Evolutionary conservation across 2,797 vertebrate species (phyloP).

Genomic region (Falco naumanni): DNA sequence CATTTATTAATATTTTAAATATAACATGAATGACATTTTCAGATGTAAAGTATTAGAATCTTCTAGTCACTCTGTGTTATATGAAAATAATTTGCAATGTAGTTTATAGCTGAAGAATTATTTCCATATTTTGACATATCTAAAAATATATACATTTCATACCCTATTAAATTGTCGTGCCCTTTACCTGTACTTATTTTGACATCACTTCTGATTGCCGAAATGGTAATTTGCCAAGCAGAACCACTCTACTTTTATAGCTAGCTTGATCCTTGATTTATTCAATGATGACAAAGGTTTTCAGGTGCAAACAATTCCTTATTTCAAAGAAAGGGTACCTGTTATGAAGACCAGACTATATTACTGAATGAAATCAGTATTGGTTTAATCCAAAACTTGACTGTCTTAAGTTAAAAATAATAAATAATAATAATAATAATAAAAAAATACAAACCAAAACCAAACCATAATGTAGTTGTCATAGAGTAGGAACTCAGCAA

Average conservation of each 20-base stretch:
- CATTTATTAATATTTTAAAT: not conserved
- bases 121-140: not conserved
- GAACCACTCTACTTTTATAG: not conserved
- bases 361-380: not conserved
- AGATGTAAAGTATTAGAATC: not conserved
- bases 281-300: not conserved
- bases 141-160: not conserved
- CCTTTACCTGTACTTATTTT: not conserved
- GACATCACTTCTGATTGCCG: not conserved
- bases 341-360: not conserved
- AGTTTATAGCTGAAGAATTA: not conserved
- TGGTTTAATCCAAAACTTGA: not conserved
- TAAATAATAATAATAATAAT: too few species aligned
- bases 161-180: not conserved
- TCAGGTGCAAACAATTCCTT: not conserved
- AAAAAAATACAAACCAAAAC: too few species aligned
- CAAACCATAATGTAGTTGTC: not conserved
- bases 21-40: not conserved
- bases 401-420: too few species aligned
- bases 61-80: not conserved
- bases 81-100: not conserved
- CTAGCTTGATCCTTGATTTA: not conserved
- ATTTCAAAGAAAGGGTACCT: not conserved
- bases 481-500: not conserved
- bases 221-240: not conserved